Base-by-base conservation (phyloP, 2,888 invertebrate genomes). In the Tetragonisca angustula region DNA sequence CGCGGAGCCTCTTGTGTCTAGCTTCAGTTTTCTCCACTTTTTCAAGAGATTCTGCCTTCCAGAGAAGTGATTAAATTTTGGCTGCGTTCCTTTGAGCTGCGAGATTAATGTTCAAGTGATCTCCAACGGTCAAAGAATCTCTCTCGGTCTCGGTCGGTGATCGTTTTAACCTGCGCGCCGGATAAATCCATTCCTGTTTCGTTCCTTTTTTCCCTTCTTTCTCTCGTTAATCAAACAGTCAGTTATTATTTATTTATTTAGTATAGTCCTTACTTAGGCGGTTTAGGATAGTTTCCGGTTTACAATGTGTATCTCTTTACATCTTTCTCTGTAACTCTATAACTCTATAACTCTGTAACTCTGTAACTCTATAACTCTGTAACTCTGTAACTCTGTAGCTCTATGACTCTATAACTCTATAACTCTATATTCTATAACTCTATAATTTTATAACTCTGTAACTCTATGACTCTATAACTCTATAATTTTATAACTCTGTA, bases 41-140 rank as follows among this genome's bases (percentile, higher is more conserved):
- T 65, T 43, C 43, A 9, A 43, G 43, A 43, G 43, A 27, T 9
- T 43, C 43, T 43, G 43, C 43, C 43, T 43, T 43, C 43, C 43
- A 9, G 9, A 43, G 43, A 43, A 43, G 62, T 49, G 69, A 74
- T 79, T 50, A 69, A 64, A 79, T 82, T 75, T 67, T 36, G 11
- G 2, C 43, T 43, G 43, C n/a, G 17, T 52, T 6, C 17, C 59
- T 64, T 36, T 36, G 49, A 59, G n/a, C 24, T 4, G 67, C 21
- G 2, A n/a, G 54, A 72, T 80, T 82, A 79, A 82, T 74, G 43
- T 74, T 4, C 74, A 70, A 70, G 75, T 24, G 52, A 74, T 62
- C 32, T 62, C 27, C 36, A 74, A n/a, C 70, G 52, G 43, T 74
- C 62, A 43, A 76, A 69, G 49, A 21, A 52, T 52, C 52, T 52